Percentiles rank a stretch among this genome's conserved stretches.
phyloP scores from a whole-genome alignment of 2,888 invertebrate genomes.

The Cephus rjabovi region DNA sequence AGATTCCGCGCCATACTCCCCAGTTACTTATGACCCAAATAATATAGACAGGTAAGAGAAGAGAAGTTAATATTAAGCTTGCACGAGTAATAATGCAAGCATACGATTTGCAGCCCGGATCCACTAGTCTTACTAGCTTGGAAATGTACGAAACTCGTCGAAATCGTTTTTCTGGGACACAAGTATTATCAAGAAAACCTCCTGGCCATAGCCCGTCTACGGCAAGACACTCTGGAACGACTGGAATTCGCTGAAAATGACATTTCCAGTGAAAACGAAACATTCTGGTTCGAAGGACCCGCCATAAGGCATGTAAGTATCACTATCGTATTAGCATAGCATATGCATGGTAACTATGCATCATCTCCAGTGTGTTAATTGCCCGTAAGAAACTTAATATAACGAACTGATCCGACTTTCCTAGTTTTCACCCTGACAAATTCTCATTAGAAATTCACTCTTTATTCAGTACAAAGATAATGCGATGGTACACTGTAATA shows the following conservation, averaged over 20 bases:
- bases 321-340: neutral
- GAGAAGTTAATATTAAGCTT: neutral
- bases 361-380: neutral
- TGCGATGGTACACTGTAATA: neutral
- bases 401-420: neutral
- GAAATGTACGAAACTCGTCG: slow-evolving; percentile 72
- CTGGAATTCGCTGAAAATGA: slow-evolving; percentile 72
- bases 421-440: neutral
- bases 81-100: slow-evolving; percentile 19
- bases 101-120: slow-evolving; percentile 64
- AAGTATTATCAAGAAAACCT: slow-evolving; percentile 74
- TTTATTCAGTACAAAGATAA: neutral
- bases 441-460: neutral
- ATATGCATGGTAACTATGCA: neutral
- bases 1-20: slow-evolving; percentile 42
- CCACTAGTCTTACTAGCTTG: slow-evolving; percentile 77
- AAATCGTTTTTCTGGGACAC: slow-evolving; percentile 72
- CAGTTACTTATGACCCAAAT: slow-evolving; percentile 44
- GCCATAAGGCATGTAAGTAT: slow-evolving; percentile 51
- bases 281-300: slow-evolving; percentile 40
- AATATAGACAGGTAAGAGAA: slow-evolving; percentile 45
- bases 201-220: slow-evolving; percentile 74
- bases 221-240: slow-evolving; percentile 69
- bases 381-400: neutral
- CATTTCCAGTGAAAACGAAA: slow-evolving; percentile 50